These are phyloP conservation scores for Uropetala carovei DNA, from an alignment of 2,888 invertebrate genomes.

Conservation along the genomic window DNA sequence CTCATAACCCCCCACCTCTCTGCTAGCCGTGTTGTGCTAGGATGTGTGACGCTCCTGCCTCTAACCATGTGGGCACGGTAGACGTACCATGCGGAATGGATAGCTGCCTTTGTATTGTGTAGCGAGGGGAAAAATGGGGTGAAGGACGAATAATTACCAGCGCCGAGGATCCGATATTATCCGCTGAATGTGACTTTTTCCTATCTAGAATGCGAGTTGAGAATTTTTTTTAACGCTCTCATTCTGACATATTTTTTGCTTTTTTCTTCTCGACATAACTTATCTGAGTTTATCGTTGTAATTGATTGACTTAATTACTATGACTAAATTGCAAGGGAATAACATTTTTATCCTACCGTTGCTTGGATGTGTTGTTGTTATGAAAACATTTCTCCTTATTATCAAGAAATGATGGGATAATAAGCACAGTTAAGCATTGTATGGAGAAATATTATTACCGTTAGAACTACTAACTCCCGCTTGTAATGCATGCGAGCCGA, in stretches of 20 bases:
- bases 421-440: too few species aligned
- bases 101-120: neutral
- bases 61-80: neutral
- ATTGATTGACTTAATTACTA: too few species aligned
- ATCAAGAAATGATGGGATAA: too few species aligned
- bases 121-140: neutral
- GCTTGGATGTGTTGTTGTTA: too few species aligned
- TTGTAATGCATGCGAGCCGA: too few species aligned
- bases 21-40: neutral
- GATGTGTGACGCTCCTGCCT: neutral
- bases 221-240: too few species aligned
- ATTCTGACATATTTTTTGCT: neutral
- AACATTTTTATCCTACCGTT: too few species aligned
- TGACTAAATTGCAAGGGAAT: too few species aligned
- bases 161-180: neutral
- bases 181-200: neutral
- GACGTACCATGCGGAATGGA: neutral
- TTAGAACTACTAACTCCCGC: too few species aligned
- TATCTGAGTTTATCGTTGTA: too few species aligned
- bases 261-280: neutral
- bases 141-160: constrained; percentile 24
- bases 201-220: neutral
- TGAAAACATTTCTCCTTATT: too few species aligned
- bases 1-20: neutral
- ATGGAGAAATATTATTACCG: too few species aligned